phyloP scores from a whole-genome alignment of 2,888 invertebrate genomes.

The Alviniconcha strummeri region DNA sequence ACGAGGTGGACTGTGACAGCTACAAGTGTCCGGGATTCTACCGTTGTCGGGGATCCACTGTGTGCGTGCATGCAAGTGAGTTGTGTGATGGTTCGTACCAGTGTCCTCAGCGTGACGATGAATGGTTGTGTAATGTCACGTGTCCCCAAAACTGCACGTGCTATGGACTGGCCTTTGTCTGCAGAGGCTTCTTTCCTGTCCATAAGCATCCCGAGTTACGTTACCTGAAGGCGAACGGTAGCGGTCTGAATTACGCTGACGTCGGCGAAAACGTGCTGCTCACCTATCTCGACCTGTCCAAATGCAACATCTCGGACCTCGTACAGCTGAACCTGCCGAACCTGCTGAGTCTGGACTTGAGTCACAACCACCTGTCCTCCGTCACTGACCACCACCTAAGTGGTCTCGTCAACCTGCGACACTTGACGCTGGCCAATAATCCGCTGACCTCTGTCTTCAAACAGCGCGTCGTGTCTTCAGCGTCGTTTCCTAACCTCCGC shows the following conservation, averaged over 20 bases:
- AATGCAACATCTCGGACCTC: too few species aligned
- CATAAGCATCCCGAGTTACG: background rate
- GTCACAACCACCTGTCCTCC: constrained; percentile 13
- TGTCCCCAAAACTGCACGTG: constrained; percentile 20
- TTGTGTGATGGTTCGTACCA: constrained; percentile 22
- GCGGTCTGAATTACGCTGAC: too few species aligned
- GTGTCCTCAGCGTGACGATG: constrained; percentile 27
- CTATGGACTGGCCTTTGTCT: constrained; percentile 13
- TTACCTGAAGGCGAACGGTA: too few species aligned
- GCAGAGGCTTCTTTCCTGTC: background rate
- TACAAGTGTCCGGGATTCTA: constrained; percentile 22
- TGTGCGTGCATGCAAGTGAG: background rate
- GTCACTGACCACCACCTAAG: background rate
- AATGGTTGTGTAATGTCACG: constrained; percentile 8
- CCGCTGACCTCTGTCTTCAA: background rate
- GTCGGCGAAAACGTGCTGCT: too few species aligned
- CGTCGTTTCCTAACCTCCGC: background rate
- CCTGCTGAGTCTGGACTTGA: too few species aligned
- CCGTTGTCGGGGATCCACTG: constrained; percentile 13
- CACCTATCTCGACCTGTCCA: too few species aligned
- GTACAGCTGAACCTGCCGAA: too few species aligned
- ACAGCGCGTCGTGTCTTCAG: too few species aligned
- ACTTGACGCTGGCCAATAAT: constrained; percentile 22
- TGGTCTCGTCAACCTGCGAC: background rate
- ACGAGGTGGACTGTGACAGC: constrained; percentile 22